A percentile compares a stretch with the other conserved stretches of the same genome.
Evolutionary conservation across 2,797 vertebrate genomes (phyloP).

Genomic region (Huso huso): DNA sequence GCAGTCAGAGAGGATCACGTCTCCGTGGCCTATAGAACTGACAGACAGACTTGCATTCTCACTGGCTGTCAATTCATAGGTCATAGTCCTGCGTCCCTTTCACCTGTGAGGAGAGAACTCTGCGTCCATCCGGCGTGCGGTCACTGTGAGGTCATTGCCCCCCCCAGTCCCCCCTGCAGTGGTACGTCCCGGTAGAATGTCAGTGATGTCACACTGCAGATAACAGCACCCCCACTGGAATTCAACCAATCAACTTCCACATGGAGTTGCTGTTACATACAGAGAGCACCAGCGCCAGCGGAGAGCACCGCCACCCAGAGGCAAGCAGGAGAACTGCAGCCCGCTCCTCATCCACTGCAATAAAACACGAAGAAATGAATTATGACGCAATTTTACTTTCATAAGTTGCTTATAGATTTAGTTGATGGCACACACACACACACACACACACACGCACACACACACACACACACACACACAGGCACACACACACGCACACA

Average conservation of each 20-base stretch:
- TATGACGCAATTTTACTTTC: too few species aligned
- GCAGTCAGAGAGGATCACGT: not conserved
- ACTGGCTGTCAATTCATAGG: slow-evolving; percentile 72
- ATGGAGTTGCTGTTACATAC: slow-evolving; percentile 74
- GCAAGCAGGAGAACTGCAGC: not conserved
- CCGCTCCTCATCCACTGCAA: not conserved
- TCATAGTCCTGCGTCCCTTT: slow-evolving; percentile 58
- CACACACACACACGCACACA: not conserved
- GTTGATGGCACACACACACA: too few species aligned
- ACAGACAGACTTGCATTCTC: slow-evolving; percentile 47
- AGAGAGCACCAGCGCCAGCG: not conserved
- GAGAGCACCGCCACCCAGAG: not conserved
- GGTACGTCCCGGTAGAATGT: not conserved
- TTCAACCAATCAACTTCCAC: slow-evolving; percentile 44
- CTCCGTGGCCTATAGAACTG: slow-evolving; percentile 66
- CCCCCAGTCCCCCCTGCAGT: not conserved
- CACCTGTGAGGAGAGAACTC: not conserved
- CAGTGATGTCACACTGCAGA: slow-evolving; percentile 1
- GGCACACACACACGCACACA: not conserved
- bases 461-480: not conserved
- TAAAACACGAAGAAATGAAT: not conserved
- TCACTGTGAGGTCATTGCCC: not conserved
- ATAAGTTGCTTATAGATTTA: too few species aligned
- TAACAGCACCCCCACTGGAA: slow-evolving; percentile 72
- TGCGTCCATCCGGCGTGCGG: not conserved